phyloP scores from a whole-genome alignment of 2,797 vertebrate genomes.

The Centroberyx gerrardi region DNA sequence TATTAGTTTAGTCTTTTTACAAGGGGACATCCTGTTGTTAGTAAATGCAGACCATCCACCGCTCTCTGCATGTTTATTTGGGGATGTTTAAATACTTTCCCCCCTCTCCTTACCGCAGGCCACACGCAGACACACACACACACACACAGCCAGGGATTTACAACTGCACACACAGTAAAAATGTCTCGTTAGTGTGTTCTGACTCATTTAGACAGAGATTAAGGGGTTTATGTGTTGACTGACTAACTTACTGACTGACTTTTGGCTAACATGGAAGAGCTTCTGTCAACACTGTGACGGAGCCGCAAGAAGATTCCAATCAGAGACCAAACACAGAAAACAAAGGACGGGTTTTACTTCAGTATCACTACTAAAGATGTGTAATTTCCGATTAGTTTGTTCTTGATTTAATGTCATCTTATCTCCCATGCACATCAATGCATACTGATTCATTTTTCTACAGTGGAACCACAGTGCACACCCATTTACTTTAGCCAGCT shows the following conservation, averaged over 20 bases:
- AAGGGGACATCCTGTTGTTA: constrained; percentile 65
- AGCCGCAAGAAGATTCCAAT: constrained; percentile 14
- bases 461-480: neutral
- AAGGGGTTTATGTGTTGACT: constrained; percentile 50
- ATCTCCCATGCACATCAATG: constrained; percentile 2
- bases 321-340: constrained; percentile 13
- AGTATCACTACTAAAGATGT: no score
- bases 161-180: constrained; percentile 60
- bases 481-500: neutral
- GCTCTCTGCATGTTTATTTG: constrained; percentile 54
- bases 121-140: constrained; percentile 35
- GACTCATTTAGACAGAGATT: constrained; percentile 68
- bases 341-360: neutral
- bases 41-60: constrained; percentile 58
- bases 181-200: constrained; percentile 64
- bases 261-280: constrained; percentile 6
- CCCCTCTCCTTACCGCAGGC: constrained; percentile 53
- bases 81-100: constrained; percentile 61
- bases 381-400: no score
- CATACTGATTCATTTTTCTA: neutral
- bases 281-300: constrained; percentile 17
- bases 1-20: constrained; percentile 56
- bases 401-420: neutral
- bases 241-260: constrained; percentile 45
- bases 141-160: constrained; percentile 47